Evolutionary conservation across 2,113 vertebrate species (phyloP), one percentile per base, ranked within the genome.

Genomic region (Phaethon lepturus): DNA sequence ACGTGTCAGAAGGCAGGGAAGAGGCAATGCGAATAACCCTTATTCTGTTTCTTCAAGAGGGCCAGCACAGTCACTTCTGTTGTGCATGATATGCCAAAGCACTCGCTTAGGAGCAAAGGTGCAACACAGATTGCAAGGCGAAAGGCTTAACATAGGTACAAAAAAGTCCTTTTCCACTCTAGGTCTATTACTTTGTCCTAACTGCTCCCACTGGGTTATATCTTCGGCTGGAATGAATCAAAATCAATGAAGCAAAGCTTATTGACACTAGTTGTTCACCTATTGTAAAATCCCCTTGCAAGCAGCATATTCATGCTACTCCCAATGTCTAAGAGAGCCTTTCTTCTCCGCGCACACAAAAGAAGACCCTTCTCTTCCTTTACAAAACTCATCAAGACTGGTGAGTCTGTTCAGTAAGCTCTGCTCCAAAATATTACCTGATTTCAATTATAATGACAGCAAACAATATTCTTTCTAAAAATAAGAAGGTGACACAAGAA

Each of bases 241-340:
- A 95, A 94, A 95, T 82, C 91, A 91, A 78, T 91, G 95, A 75
- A 94, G 88, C 86, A 89, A 84, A 94, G 40, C 80, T 87, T 93
- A 96, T 53, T 84, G 91, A 92, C 56, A 68, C 47, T 45, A 68
- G 58, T 81, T 96, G 91, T 50, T 85, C 79, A 85, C 50, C 49
- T 95, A 28, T 38, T 64, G 84, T 52, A 64, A 91, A 93, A 79
- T 49, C 47, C 28, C 68, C 50, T 71, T 49, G 50, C 64, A 78
- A 93, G 69, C 66, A 69, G 88, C 73, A 79, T 13, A 53, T 69
- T 59, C 45, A 6, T 6, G 22, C 69, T 42, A 7, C 29, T 92
- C 44, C 49, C 26, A 29, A 12, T 20, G 50, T 24, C 33, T 11
- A 5, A 53, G 71, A 40, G 18, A 87, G 64, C 83, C 62, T 78